Conservation (phyloP, 2,888 invertebrate genomes). For the Mantis religiosa region DNA sequence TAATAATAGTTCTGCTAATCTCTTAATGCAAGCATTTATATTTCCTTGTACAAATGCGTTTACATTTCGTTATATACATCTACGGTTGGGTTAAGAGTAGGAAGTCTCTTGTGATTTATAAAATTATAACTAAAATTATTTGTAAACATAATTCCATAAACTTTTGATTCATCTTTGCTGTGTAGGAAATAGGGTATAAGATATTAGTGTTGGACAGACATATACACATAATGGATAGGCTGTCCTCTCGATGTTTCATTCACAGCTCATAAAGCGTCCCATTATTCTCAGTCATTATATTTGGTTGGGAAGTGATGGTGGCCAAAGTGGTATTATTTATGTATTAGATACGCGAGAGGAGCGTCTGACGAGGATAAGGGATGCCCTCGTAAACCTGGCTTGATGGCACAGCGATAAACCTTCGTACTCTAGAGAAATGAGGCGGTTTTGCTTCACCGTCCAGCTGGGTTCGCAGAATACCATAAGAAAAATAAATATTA, state of each 20-base stretch:
- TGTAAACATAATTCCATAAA: too few species aligned
- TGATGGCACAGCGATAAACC: background rate
- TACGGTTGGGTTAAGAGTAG: too few species aligned
- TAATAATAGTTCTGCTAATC: too few species aligned
- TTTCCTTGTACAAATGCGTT: too few species aligned
- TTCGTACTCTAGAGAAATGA: background rate
- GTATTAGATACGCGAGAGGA: background rate
- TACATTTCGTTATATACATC: too few species aligned
- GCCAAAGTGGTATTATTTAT: background rate
- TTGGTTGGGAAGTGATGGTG: background rate
- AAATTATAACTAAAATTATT: too few species aligned
- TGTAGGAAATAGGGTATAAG: too few species aligned
- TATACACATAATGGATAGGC: too few species aligned
- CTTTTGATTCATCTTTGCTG: too few species aligned
- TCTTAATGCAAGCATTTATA: too few species aligned
- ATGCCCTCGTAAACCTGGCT: background rate
- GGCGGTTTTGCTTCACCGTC: background rate
- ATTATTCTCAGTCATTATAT: slow-evolving; percentile 9
- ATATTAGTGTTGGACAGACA: background rate
- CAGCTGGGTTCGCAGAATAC: background rate
- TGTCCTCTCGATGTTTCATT: background rate
- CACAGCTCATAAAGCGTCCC: background rate
- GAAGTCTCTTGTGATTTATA: too few species aligned
- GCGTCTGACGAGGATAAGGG: background rate
- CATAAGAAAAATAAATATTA: background rate